Conservation (phyloP, 2,888 invertebrate genomes). For the Clostera curtula region DNA sequence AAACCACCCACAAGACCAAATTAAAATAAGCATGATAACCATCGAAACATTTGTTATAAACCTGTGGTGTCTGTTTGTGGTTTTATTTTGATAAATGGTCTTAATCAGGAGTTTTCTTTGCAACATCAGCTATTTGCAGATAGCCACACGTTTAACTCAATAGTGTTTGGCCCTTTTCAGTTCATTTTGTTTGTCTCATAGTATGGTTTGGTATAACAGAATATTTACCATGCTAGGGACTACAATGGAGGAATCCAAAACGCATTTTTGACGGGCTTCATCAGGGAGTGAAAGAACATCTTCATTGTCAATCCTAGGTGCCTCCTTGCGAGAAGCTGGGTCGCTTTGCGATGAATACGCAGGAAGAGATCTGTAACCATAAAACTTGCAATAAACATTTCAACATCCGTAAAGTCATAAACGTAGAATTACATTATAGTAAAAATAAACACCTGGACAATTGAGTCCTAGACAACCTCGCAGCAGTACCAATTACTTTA, state of each 20-base stretch:
- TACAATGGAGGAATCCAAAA: constrained; percentile 69
- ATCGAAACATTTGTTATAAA: too few species aligned
- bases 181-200: too few species aligned
- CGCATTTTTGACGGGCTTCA: constrained; percentile 55
- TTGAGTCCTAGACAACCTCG: constrained; percentile 34
- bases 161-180: too few species aligned
- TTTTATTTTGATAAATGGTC: too few species aligned
- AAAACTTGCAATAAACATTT: neutral
- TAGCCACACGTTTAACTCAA: too few species aligned
- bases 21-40: too few species aligned
- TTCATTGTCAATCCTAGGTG: constrained; percentile 67
- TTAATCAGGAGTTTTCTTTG: too few species aligned
- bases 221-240: constrained; percentile 68
- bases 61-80: too few species aligned
- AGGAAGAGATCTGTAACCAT: constrained; percentile 43
- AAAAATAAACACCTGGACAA: constrained; percentile 39
- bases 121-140: too few species aligned
- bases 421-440: neutral
- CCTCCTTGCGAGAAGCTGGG: constrained; percentile 49
- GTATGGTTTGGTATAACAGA: too few species aligned
- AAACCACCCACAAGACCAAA: too few species aligned
- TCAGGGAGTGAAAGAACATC: constrained; percentile 60
- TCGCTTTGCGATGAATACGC: constrained; percentile 45
- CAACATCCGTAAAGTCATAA: constrained; percentile 1
- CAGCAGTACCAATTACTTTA: constrained; percentile 38